Conservation (phyloP, 2,888 invertebrate genomes). For the Tridacna crocea region DNA sequence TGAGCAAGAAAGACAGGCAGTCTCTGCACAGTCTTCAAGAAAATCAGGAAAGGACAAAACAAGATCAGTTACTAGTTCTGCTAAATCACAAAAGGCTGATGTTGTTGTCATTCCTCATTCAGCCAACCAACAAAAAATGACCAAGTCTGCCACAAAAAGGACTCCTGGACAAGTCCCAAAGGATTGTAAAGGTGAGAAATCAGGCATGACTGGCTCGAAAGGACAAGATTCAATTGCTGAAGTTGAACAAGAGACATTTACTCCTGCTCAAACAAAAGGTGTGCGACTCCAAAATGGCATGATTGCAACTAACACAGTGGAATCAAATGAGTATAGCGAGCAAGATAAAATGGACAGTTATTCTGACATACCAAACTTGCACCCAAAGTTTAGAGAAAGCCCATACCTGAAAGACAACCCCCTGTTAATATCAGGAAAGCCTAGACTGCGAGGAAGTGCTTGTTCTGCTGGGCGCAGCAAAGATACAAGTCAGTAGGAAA, state of each 20-base stretch:
- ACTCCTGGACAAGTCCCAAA: background rate
- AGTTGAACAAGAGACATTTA: background rate
- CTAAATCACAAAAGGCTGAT: background rate
- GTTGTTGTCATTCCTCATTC: background rate
- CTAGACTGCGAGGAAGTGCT: conserved; percentile 36
- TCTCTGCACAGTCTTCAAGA: background rate
- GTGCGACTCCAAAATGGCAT: conserved; percentile 50
- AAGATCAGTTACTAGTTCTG: background rate
- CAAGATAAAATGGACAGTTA: background rate
- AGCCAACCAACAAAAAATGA: background rate
- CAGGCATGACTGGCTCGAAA: background rate
- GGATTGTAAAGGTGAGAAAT: background rate
- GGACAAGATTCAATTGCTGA: too few species aligned
- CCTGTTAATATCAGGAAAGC: conserved; percentile 42
- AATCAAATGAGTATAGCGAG: conserved; percentile 3
- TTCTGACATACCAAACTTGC: conserved; percentile 22
- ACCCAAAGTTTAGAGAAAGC: conserved; percentile 46
- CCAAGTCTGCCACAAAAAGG: background rate
- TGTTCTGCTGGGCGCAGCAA: conserved; percentile 8
- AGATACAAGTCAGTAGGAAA: conserved; percentile 10
- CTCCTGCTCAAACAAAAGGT: conserved; percentile 14
- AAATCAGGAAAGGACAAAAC: background rate
- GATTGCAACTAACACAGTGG: conserved; percentile 41
- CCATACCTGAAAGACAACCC: conserved; percentile 54
- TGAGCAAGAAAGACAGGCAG: background rate